Evolutionary conservation across 1,140 invertebrate species (phyloP).

Genomic region (Heliconius eleuchia): DNA sequence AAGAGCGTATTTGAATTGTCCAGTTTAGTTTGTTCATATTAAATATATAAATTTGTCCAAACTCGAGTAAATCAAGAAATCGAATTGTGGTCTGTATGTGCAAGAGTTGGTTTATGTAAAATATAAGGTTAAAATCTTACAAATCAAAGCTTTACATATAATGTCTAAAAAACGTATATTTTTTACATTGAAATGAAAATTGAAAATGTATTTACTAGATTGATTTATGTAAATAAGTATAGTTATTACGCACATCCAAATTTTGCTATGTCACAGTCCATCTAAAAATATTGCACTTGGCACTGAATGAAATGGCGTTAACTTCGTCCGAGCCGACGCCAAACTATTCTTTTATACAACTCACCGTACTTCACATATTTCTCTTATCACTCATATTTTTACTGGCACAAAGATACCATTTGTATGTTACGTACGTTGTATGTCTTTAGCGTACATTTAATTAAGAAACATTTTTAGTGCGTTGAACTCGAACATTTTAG

Average conservation of each 20-base stretch:
- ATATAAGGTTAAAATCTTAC: too few relatives aligned
- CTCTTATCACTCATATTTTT: conserved; percentile 19
- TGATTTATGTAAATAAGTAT: conserved; percentile 34
- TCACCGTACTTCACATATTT: conserved; percentile 33
- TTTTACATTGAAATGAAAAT: too few relatives aligned
- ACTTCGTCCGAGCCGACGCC: conserved; percentile 63
- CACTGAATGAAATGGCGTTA: conserved; percentile 66
- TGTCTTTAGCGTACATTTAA: neutral
- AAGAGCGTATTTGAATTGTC: neutral
- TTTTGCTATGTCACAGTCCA: conserved; percentile 57
- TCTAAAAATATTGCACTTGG: conserved; percentile 75
- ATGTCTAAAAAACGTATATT: too few relatives aligned
- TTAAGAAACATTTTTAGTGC: neutral
- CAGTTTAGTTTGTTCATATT: neutral
- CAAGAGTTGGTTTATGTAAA: too few relatives aligned
- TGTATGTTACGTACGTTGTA: neutral
- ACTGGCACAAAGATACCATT: neutral
- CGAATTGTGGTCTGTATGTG: neutral
- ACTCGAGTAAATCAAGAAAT: neutral
- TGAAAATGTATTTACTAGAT: neutral
- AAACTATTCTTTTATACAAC: conserved; percentile 49
- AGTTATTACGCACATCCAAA: conserved; percentile 54
- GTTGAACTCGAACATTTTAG: neutral
- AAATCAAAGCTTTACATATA: too few relatives aligned
- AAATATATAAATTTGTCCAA: neutral